A percentile compares a stretch with the other conserved stretches of the same genome.
Conservation (phyloP, 2,113 vertebrate species). For the Hippocampus mohnikei region DNA sequence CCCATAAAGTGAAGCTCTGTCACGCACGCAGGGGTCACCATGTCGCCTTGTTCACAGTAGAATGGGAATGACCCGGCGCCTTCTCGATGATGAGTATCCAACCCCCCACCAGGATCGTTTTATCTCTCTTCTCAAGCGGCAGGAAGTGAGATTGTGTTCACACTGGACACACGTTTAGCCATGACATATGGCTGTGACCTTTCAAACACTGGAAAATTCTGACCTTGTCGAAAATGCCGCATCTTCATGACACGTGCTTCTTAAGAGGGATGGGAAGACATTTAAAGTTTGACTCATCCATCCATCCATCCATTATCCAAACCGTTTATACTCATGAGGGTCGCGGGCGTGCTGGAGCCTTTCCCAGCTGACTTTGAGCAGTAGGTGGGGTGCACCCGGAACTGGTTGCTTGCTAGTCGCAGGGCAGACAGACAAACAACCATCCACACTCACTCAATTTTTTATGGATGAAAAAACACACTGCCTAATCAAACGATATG, state of each 20-base stretch:
- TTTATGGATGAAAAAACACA: too few relatives aligned
- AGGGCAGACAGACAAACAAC: too few relatives aligned
- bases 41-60: slow-evolving; percentile 71
- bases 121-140: slow-evolving; percentile 45
- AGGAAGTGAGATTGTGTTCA: slow-evolving; percentile 49
- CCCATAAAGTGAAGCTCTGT: slow-evolving; percentile 59
- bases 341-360: too few relatives aligned
- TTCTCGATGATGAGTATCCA: slow-evolving; percentile 12
- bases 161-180: slow-evolving; percentile 46
- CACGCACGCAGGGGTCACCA: slow-evolving; percentile 60
- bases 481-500: too few relatives aligned
- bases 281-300: not conserved
- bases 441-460: too few relatives aligned
- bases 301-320: too few relatives aligned
- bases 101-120: slow-evolving; percentile 48
- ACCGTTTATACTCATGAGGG: too few relatives aligned
- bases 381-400: too few relatives aligned
- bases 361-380: too few relatives aligned
- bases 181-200: slow-evolving; percentile 52
- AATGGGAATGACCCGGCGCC: slow-evolving; percentile 43
- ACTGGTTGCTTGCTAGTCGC: too few relatives aligned
- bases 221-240: slow-evolving; percentile 36
- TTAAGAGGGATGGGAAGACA: slow-evolving; percentile 3
- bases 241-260: slow-evolving; percentile 30
- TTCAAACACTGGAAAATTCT: slow-evolving; percentile 67